Conservation (phyloP, 2,113 vertebrate species). For the Pelvicachromis taeniatus region DNA sequence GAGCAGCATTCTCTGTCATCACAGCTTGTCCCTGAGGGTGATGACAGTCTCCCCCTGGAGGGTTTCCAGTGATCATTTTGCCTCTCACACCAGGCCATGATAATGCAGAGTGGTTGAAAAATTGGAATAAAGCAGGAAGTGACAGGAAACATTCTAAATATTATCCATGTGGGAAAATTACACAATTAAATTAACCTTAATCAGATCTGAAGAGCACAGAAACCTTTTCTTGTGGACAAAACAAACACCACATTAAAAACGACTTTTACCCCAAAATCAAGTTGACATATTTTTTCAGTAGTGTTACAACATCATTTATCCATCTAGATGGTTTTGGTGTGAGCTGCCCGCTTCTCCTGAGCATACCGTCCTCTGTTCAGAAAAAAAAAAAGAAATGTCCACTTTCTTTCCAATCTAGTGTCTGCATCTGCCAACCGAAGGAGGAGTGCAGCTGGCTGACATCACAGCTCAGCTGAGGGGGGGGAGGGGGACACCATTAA, state of each 20-base stretch:
- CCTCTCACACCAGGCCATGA: neutral
- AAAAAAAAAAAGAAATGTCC: neutral
- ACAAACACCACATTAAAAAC: neutral
- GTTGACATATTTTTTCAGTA: neutral
- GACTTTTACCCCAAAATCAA: neutral
- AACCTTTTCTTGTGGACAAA: neutral
- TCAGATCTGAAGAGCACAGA: neutral
- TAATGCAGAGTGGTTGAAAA: neutral
- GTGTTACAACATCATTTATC: neutral
- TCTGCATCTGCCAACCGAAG: neutral
- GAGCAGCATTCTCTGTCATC: neutral
- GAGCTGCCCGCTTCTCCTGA: neutral
- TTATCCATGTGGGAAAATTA: neutral
- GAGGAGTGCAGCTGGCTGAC: neutral
- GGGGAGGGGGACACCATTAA: neutral
- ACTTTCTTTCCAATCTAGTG: neutral
- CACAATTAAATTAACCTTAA: neutral
- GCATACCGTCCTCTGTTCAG: fast-evolving
- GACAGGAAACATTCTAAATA: neutral
- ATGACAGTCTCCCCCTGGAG: neutral
- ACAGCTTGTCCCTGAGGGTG: neutral
- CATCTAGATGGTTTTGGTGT: neutral
- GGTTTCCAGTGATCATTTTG: neutral
- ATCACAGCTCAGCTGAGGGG: neutral
- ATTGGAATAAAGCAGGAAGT: neutral